These are phyloP conservation scores for Myotis daubentonii DNA, from an alignment of 2,797 vertebrate species.

Conservation along the genomic window DNA sequence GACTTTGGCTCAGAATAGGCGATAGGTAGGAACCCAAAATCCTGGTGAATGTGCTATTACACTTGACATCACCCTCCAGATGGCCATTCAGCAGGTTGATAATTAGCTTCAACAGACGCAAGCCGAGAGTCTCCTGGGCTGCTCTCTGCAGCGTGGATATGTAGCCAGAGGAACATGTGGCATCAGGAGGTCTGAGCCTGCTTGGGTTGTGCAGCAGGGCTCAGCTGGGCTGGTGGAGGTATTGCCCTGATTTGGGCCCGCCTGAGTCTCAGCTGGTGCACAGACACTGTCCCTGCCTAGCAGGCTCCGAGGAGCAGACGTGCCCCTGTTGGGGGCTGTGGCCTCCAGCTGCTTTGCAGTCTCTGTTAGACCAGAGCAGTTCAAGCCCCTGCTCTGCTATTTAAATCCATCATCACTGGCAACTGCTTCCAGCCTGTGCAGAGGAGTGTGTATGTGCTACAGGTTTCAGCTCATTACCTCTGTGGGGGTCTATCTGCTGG, in stretches of 20 bases:
- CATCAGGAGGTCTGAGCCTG: background rate
- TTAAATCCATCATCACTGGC: conserved; percentile 51
- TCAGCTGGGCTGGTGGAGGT: conserved; percentile 57
- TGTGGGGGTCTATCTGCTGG: background rate
- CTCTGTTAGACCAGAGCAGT: conserved; percentile 2
- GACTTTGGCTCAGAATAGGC: background rate
- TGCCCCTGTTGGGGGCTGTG: background rate
- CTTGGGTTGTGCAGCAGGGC: background rate
- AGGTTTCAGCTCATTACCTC: conserved; percentile 52
- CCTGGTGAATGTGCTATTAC: conserved; percentile 30
- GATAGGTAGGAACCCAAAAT: background rate
- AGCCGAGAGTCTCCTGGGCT: conserved; percentile 22
- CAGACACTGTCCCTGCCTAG: conserved; percentile 7
- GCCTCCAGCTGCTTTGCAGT: conserved; percentile 48
- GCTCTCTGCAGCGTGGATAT: background rate
- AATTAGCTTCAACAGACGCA: conserved; percentile 62
- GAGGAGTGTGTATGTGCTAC: background rate
- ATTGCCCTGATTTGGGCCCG: background rate
- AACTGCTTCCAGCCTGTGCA: conserved; percentile 39
- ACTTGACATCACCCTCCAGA: conserved; percentile 54
- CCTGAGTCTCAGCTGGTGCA: conserved; percentile 62
- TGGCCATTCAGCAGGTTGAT: conserved; percentile 59
- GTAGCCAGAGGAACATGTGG: background rate
- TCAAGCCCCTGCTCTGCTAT: conserved; percentile 45
- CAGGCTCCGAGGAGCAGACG: background rate